Conservation (phyloP, 92 coral and sea anemone genomes). For the Porites evermanni region DNA sequence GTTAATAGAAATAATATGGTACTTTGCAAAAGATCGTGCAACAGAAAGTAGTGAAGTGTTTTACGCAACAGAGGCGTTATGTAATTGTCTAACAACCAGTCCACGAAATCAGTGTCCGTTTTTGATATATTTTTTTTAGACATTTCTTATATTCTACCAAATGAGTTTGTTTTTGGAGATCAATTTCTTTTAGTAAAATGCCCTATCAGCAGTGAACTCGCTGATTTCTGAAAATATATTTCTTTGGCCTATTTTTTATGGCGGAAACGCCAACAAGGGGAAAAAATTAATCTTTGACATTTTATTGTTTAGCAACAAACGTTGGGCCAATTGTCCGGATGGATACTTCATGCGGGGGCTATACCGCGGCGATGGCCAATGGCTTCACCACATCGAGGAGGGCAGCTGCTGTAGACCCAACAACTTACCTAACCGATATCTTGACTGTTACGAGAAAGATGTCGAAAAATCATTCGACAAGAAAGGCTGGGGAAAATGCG, state of each 20-base stretch:
- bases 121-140: too few relatives aligned
- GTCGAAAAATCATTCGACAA: constrained; percentile 61
- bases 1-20: too few relatives aligned
- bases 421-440: constrained; percentile 35
- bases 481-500: constrained; percentile 73
- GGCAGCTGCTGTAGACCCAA: constrained; percentile 57
- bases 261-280: not conserved
- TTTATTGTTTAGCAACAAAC: constrained; percentile 4
- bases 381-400: constrained; percentile 53
- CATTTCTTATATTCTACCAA: too few relatives aligned
- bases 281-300: not conserved
- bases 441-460: constrained; percentile 49
- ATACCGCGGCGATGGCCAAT: constrained; percentile 36
- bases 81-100: too few relatives aligned
- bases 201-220: too few relatives aligned
- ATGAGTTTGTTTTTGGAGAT: too few relatives aligned
- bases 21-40: too few relatives aligned
- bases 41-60: too few relatives aligned
- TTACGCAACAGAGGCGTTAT: too few relatives aligned
- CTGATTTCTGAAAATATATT: too few relatives aligned
- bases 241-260: not conserved
- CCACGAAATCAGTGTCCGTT: too few relatives aligned
- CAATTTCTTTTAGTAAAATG: too few relatives aligned
- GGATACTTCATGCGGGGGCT: constrained; percentile 53
- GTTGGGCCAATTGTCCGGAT: constrained; percentile 53